These are phyloP conservation scores for Muntiacus muntjak DNA, from an alignment of 2,113 vertebrate species.

Conservation along the genomic window DNA sequence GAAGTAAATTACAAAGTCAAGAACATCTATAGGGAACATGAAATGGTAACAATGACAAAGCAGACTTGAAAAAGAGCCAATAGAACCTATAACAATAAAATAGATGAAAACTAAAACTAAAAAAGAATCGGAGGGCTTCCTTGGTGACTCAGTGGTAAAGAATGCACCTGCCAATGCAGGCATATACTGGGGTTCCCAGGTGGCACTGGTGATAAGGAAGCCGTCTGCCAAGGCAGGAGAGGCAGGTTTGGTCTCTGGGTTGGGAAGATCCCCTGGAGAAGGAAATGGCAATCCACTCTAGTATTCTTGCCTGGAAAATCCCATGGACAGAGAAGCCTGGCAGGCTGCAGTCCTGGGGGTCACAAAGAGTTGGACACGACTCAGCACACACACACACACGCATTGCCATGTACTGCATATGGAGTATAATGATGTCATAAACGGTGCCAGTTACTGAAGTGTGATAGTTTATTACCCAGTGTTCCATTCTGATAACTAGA, in stretches of 20 bases:
- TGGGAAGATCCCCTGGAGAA: background rate
- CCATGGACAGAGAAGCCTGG: background rate
- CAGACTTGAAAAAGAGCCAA: background rate
- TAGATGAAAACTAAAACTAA: background rate
- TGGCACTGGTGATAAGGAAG: background rate
- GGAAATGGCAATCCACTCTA: background rate
- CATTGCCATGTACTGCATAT: background rate
- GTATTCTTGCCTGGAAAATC: background rate
- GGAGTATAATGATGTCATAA: background rate
- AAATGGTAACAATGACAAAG: background rate
- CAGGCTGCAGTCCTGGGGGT: background rate
- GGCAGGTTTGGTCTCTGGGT: background rate
- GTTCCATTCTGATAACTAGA: background rate
- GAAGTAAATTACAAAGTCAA: background rate
- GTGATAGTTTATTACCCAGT: background rate
- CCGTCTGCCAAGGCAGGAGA: background rate
- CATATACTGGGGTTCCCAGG: background rate
- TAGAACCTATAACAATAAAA: background rate
- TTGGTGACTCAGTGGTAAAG: background rate
- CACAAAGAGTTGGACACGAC: background rate
- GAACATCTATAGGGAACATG: background rate
- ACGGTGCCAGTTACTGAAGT: background rate
- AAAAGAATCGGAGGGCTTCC: background rate
- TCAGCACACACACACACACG: background rate
- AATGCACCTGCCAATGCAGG: background rate